These are phyloP conservation scores for Petrophora chlorosata DNA, from an alignment of 2,888 invertebrate species.

Conservation along the genomic window DNA sequence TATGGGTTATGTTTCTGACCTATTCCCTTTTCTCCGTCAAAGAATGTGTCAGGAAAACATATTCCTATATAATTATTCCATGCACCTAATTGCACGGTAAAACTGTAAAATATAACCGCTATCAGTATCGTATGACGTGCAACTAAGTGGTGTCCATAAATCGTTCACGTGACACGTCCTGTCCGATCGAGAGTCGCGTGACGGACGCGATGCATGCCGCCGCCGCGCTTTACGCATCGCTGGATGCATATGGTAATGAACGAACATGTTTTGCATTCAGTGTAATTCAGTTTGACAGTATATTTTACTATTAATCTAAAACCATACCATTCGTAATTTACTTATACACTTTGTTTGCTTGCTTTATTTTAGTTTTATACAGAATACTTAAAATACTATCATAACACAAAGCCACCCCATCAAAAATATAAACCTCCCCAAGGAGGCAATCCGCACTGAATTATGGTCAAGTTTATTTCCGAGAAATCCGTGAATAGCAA, in stretches of 20 bases:
- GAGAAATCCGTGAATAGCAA: too few relatives aligned
- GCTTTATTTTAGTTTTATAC: too few relatives aligned
- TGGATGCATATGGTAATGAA: slow-evolving; percentile 45
- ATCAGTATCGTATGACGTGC: slow-evolving; percentile 62
- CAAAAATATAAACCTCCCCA: too few relatives aligned
- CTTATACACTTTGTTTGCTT: too few relatives aligned
- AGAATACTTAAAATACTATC: too few relatives aligned
- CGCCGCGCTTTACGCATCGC: slow-evolving; percentile 34
- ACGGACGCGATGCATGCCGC: slow-evolving; percentile 36
- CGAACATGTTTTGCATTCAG: slow-evolving; percentile 4
- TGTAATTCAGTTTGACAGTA: slow-evolving; percentile 3
- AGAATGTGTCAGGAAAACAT: too few relatives aligned
- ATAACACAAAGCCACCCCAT: too few relatives aligned
- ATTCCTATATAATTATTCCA: slow-evolving; percentile 5
- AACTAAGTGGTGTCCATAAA: slow-evolving; percentile 68
- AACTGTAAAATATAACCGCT: slow-evolving; percentile 42
- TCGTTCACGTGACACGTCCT: slow-evolving; percentile 59
- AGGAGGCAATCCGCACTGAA: too few relatives aligned
- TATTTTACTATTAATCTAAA: not conserved
- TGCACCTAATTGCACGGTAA: slow-evolving; percentile 17
- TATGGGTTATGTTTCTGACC: too few relatives aligned
- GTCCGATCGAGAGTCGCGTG: slow-evolving; percentile 63
- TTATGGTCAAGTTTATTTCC: too few relatives aligned
- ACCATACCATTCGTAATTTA: too few relatives aligned
- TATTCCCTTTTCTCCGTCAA: too few relatives aligned